phyloP scores from a whole-genome alignment of 2,888 invertebrate species.

The Diaperis boleti region DNA sequence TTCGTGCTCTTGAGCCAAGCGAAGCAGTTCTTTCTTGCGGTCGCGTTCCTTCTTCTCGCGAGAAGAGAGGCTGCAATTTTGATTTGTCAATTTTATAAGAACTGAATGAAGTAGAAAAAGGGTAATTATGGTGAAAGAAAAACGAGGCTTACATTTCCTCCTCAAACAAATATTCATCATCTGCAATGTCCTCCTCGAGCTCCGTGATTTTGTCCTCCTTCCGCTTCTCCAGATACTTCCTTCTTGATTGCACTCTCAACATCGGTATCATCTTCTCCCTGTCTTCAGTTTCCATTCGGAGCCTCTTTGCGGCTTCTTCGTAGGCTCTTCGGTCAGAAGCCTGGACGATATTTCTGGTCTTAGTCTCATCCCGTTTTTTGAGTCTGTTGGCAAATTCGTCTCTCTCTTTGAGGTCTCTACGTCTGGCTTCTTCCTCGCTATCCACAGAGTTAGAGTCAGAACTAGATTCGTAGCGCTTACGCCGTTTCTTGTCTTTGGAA shows the following conservation, averaged over 20 bases:
- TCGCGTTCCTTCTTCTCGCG: slow-evolving; percentile 86
- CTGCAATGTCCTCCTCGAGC: slow-evolving; percentile 92
- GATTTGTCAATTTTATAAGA: background rate
- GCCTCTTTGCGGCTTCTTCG: slow-evolving; percentile 90
- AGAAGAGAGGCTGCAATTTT: background rate
- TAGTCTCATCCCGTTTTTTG: slow-evolving; percentile 89
- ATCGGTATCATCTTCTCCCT: slow-evolving; percentile 89
- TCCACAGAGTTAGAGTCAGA: slow-evolving; percentile 73
- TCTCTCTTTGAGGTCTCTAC: slow-evolving; percentile 87
- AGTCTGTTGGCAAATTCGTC: slow-evolving; percentile 94
- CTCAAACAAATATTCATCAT: slow-evolving; percentile 96
- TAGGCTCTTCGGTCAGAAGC: slow-evolving; percentile 77
- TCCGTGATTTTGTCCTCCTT: slow-evolving; percentile 97
- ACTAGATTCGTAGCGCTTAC: slow-evolving; percentile 68
- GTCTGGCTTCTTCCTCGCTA: slow-evolving; percentile 84
- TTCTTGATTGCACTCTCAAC: slow-evolving; percentile 88
- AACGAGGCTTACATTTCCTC: slow-evolving; percentile 88
- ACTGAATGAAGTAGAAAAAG: too few relatives aligned
- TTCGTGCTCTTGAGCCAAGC: slow-evolving; percentile 95
- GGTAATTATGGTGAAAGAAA: too few relatives aligned
- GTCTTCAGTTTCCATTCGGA: slow-evolving; percentile 89
- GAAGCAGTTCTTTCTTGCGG: slow-evolving; percentile 90
- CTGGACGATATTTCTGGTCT: slow-evolving; percentile 83
- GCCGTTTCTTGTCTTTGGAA: slow-evolving; percentile 57
- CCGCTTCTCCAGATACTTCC: slow-evolving; percentile 95